A percentile compares a stretch with the other conserved stretches of the same genome.
Evolutionary conservation across 2,888 invertebrate species (phyloP).

Genomic region (Trachelus troglodyta): DNA sequence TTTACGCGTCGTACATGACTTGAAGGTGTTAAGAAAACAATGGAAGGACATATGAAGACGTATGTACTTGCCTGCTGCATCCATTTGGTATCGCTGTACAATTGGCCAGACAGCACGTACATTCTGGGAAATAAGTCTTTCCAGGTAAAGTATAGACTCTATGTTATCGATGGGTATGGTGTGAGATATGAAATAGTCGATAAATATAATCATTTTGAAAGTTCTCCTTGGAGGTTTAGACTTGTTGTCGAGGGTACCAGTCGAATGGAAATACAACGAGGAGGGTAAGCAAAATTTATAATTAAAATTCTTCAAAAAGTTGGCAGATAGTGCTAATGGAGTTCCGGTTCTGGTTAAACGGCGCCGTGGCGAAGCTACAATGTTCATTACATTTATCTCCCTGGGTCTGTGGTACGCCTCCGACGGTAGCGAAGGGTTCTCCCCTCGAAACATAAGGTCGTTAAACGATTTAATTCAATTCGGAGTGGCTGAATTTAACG

Average conservation of each 20-base stretch:
- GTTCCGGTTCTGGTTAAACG: constrained; percentile 49
- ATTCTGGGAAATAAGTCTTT: background rate
- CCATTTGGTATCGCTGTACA: background rate
- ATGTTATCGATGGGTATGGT: background rate
- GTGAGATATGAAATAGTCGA: background rate
- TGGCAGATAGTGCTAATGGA: constrained; percentile 53
- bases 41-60: background rate
- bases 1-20: background rate
- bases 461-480: constrained; percentile 66
- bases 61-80: background rate
- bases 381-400: constrained; percentile 62
- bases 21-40: background rate
- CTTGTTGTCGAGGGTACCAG: background rate
- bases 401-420: constrained; percentile 51
- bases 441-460: constrained; percentile 58
- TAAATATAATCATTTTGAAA: background rate
- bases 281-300: background rate
- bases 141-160: background rate
- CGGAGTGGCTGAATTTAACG: constrained; percentile 54
- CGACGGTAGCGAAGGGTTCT: constrained; percentile 35
- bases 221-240: background rate
- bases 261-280: background rate
- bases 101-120: background rate
- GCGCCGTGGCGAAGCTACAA: constrained; percentile 51
- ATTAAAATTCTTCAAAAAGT: constrained; percentile 23